Evolutionary conservation across 2,113 vertebrate genomes (phyloP), one percentile per base, ranked within the genome.

Genomic region (Phainopepla nitens): DNA sequence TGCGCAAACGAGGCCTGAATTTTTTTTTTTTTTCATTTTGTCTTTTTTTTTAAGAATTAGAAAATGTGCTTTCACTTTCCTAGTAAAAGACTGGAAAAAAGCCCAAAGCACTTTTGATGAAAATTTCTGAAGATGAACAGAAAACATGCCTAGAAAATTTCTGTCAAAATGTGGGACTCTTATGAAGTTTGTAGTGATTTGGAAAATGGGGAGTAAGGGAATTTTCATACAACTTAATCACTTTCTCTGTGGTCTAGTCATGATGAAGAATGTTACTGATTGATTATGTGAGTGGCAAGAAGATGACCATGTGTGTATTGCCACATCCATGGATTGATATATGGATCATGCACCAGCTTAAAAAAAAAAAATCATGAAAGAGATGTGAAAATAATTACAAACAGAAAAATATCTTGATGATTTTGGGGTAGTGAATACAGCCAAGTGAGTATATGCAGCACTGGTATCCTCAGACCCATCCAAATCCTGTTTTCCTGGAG

Each of bases 331-430:
- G 51, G 11, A 21, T 71, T 47, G 23, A 8, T 56, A 11, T 19
- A 51, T 9, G 42, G 25, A 44, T 78, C 15, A 9, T 27, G 11
- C 21, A 51, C 53, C 65, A 61, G 3, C 27, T 75, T 18, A 17
- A 50, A 35, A 60, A 61, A 60, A 61, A 41, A 33, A 20, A 10
- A 42, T 31, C 7, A 60, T 25, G 11, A 70, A 62, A 22, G 5
- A 27, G 9, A 47, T 3, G 7, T 11, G 23, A 24, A 39, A 70
- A 35, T 3, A 31, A 24, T 42, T 31, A 15, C 7, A 23, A 53
- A 16, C 2, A 33, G 1, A 41, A 78, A 73, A 83, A 35, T 3
- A 22, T 1, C 5, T 17, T 0, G 0, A 2, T 36, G n/a, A 18
- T 41, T 47, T 50, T 64, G 20, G 13, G 35, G 13, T 54, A 44